Evolutionary conservation across 1,140 invertebrate genomes (phyloP), one percentile per base, ranked within the genome.

Genomic region (Colletes latitarsis): DNA sequence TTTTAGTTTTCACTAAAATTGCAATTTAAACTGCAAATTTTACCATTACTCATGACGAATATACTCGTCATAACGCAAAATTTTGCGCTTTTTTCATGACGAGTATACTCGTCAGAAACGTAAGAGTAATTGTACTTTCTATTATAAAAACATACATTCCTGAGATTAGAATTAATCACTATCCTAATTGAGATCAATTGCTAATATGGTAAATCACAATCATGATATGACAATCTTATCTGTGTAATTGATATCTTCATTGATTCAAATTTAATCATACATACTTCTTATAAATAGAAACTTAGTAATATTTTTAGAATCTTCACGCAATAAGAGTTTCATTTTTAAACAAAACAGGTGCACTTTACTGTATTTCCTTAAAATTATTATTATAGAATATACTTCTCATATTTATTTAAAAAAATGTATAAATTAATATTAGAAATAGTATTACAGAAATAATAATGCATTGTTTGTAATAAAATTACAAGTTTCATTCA

Each of bases 201-300:
- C 10, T 60, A 78, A 12, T 46, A 17, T 30, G 4, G 1, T 68
- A 39, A 4, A 71, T 71, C 8, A 21, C 5, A 78, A 15, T 52
- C 9, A 19, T 57, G 30, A 66, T 55, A 30, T 30, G 30, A 30
- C 30, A 30, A 17, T 57, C 14, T 72, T 0, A 21, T 30, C 30
- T 30, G 1, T 30, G 4, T 43, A 21, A 74, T 66, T 43, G 58
- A 77, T 77, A 64, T 67, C 8, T 76, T 3, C 39, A 21, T 19
- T 73, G 41, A 69, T 57, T 4, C 12, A 64, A 72, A 70, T 66
- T 72, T 67, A n/a, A 53, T 82, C 15, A 49, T 52, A 10, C 15
- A 14, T 53, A 14, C 14, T 67, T 66, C 70, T 43, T 17, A 82
- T 46, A 82, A 82, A 62, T 60, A 85, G 69, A 72, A 77, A 57